Conservation (phyloP, 2,888 invertebrate species). For the Aporophyla nigra region DNA sequence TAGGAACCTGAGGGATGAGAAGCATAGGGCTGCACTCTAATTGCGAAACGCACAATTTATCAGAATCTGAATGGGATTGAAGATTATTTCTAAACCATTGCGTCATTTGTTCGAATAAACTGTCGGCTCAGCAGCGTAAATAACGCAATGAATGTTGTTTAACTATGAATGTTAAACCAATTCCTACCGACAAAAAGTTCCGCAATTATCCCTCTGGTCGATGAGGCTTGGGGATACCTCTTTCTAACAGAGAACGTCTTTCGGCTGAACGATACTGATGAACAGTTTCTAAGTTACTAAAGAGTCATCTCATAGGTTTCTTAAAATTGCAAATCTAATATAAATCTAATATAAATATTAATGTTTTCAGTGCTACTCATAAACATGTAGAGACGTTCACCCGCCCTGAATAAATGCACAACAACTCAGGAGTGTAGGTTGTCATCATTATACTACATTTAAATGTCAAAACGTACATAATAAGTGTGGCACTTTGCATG, state of each 20-base stretch:
- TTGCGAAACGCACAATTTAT: too few relatives aligned
- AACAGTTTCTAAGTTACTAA: background rate
- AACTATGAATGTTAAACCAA: too few relatives aligned
- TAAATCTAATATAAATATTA: constrained; percentile 41
- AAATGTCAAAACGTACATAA: constrained; percentile 68
- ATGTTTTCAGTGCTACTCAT: constrained; percentile 23
- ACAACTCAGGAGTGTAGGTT: constrained; percentile 61
- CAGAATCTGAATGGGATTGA: too few relatives aligned
- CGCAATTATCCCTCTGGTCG: too few relatives aligned
- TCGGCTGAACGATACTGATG: background rate
- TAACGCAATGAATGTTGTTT: too few relatives aligned
- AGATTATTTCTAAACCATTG: too few relatives aligned
- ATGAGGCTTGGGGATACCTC: background rate
- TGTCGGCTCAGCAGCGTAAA: too few relatives aligned
- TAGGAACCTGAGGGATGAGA: background rate
- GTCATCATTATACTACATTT: constrained; percentile 64
- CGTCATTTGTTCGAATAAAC: too few relatives aligned
- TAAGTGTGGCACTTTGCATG: constrained; percentile 73
- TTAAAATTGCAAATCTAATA: constrained; percentile 27
- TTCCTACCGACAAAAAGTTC: too few relatives aligned
- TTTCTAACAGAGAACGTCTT: background rate
- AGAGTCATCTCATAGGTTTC: background rate
- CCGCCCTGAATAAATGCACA: constrained; percentile 59
- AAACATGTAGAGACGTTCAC: constrained; percentile 55
- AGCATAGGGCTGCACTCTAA: too few relatives aligned